Evolutionary conservation across 2,888 invertebrate genomes (phyloP), one percentile per base, ranked within the genome.

Genomic region (Sarcophaga caerulescens): DNA sequence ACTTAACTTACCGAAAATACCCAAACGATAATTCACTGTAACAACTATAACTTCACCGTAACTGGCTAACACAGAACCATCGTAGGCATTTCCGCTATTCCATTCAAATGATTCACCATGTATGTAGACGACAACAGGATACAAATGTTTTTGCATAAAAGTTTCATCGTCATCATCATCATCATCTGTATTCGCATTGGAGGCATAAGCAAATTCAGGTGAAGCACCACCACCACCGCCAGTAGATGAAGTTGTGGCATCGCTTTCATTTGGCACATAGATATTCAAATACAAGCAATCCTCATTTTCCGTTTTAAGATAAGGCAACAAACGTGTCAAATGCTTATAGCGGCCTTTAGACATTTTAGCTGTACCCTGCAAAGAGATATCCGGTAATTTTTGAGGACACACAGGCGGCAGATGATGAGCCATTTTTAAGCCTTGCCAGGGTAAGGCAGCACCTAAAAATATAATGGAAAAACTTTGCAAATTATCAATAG

Each of bases 51-150:
- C 95, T 90, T 96, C 96, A n/a, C 97, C 99, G 91, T 97, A 98
- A 85, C 98, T 96, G 19, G 99, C 96, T 88, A 99, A 93, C 68
- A 99, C 96, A 87, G 97, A 97, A 17, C 98, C 99, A 92, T 99
- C 99, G 93, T 99, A 99, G 0, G 98, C 97, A 93, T 99, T 99
- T 85, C 99, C 99, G 45, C 98, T 97, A 92, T 98, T 98, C 97
- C 98, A 99, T 91, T 98, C 98, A 93, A 97, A 99, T 0, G 98
- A 98, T 92, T 99, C 99, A 0, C 98, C 99, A 90, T 98, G 98
- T 87, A 99, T 96, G 93, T 97, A 98, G 70, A 99, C 97, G 92
- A 99, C 95, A 0, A 98, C 97, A 0, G 98, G 97, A 92, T 95
- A 95, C 90, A 95, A 95, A 88, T 94, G 94, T 1, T 93, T 88